Evolutionary conservation across 2,797 vertebrate genomes (phyloP), one percentile per base, ranked within the genome.

Genomic region (Yasuhikotakia modesta): DNA sequence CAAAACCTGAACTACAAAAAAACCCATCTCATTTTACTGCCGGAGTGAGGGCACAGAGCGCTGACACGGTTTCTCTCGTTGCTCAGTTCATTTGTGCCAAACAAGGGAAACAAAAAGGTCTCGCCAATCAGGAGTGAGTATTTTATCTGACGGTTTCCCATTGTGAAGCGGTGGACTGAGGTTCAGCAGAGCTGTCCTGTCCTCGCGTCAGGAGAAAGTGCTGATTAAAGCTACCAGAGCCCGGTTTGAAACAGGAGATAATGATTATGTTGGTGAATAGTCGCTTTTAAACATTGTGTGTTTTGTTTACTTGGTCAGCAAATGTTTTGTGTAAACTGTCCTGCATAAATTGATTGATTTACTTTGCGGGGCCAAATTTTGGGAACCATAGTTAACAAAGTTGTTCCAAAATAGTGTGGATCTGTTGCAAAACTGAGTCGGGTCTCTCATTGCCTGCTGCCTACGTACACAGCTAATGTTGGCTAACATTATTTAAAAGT

Each of bases 191-290:
- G 57, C 67, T 32, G 45, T 13, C 78, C 68, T 74, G 64, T 83
- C 79, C 79, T 82, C 84, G 81, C 43, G 24, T 17, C 45, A 22
- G 64, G 57, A 79, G 79, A 79, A 81, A 80, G 70, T 65, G 58
- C 60, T 71, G 55, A 84, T 84, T 83, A 80, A 78, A 77, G 46
- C 60, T n/a, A 21, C 48, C 45, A 79, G 68, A 48, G 65, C 30
- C 76, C 73, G 61, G 68, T 84, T 78, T 74, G 2, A 68, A 78
- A 78, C 76, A 72, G 77, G 7, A 70, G 76, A 65, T 80, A 80
- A 83, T 80, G 46, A 71, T 21, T 39, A 43, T 16, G 53, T 80
- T 60, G 24, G n/a, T 50, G 55, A 61, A 70, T 16, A 73, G 71
- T 76, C n/a, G 45, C 39, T 53, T 81, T 76, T 64, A 63, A 81